Conservation (phyloP, 2,888 invertebrate genomes). For the Scrobipalpa atriplicella region DNA sequence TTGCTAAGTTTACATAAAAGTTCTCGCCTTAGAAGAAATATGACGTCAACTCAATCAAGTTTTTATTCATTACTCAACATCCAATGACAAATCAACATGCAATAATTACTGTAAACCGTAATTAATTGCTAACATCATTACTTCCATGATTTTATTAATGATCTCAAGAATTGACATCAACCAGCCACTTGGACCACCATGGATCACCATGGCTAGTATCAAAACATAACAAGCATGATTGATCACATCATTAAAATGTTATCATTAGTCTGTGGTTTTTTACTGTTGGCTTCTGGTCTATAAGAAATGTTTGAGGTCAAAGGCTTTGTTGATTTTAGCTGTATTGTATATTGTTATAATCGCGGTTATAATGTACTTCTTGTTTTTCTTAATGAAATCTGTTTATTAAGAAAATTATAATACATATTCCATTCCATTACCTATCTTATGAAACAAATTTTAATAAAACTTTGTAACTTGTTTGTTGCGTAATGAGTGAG, state of each 20-base stretch:
- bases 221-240: conserved; percentile 57
- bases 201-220: conserved; percentile 58
- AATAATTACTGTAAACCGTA: conserved; percentile 7
- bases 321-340: neutral
- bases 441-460: too few species aligned
- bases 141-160: conserved; percentile 13
- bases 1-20: too few species aligned
- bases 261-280: conserved; percentile 43
- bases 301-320: conserved; percentile 19
- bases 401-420: too few species aligned
- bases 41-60: neutral
- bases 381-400: too few species aligned
- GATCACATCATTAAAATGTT: conserved; percentile 56
- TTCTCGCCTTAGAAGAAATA: too few species aligned
- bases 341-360: too few species aligned
- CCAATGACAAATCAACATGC: neutral
- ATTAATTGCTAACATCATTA: conserved; percentile 14
- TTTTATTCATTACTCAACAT: neutral
- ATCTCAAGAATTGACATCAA: conserved; percentile 1
- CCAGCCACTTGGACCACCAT: conserved; percentile 10
- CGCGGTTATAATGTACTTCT: too few species aligned
- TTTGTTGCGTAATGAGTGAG: too few species aligned
- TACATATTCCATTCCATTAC: too few species aligned
- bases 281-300: conserved; percentile 35
- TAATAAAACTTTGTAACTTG: too few species aligned